Evolutionary conservation across 92 coral and sea anemone genomes (phyloP), one percentile per base, ranked within the genome.

Genomic region (Anthopleura xanthogrammica): DNA sequence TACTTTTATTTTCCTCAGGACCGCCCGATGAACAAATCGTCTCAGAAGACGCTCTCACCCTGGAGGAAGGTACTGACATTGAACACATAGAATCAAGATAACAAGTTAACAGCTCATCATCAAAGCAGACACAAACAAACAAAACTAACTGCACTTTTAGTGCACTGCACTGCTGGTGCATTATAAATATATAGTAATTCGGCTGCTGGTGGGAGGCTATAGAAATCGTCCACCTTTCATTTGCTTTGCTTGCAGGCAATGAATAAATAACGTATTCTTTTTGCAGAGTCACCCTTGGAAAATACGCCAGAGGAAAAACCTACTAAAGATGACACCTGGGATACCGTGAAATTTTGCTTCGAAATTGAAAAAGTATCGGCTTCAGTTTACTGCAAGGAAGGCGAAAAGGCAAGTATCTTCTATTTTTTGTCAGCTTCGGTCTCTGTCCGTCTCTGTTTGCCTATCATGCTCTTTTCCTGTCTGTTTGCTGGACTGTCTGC

Each of bases 301-400:
- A 88, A 71, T 11, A 11, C 89, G 5, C 86, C 23, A 7, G 91
- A 83, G 19, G 83, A 77, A 36, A 73, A 76, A 39, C 77, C 65
- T 55, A 16, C 85, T 11, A 77, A 86, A 77, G 87, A 85, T 41
- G 91, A 82, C 54, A 90, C 86, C 24, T 96, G 98, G 98, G 95
- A 92, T 60, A 85, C 90, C 12, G 93, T 96, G 19, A 96, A 92
- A 76, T 96, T 96, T 87, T 78, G 85, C 16, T 96, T 96, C 86
- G 93, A 93, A 79, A 90, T 96, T 75, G 99, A 96, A 56, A 89
- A 92, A 81, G 95, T 96, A 40, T 80, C 99, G 10, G 97, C 95
- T 19, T 89, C 92, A 3, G 85, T 96, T 79, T 94, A 88, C 65
- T 89, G 90, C 93, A 94, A 94, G 62, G 94, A 88, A 75, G 48